These are phyloP conservation scores for Microcebus tavaratra DNA, from an alignment of 2,113 vertebrate species.

Conservation along the genomic window DNA sequence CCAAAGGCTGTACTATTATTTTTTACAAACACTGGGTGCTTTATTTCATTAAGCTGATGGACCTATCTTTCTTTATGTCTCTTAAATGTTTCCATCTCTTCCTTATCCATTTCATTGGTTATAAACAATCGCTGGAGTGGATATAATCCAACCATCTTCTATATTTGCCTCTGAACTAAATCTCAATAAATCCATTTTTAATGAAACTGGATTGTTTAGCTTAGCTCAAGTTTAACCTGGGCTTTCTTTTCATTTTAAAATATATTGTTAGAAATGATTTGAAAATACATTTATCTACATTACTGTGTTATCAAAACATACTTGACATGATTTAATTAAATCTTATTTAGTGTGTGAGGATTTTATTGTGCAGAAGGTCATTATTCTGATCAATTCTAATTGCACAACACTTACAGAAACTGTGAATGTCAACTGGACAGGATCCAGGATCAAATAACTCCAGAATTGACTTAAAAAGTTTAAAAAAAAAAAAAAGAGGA, in stretches of 20 bases:
- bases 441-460: not conserved
- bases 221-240: conserved; percentile 16
- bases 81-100: not conserved
- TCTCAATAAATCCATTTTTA: not conserved
- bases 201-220: not conserved
- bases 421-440: not conserved
- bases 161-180: not conserved
- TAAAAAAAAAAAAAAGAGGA: not conserved
- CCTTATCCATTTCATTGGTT: not conserved
- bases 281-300: not conserved
- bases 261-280: not conserved
- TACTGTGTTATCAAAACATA: not conserved
- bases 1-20: not conserved
- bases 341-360: conserved; percentile 13
- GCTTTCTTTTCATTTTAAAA: conserved; percentile 22
- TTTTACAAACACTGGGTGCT: not conserved
- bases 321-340: conserved; percentile 42
- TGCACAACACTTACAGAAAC: not conserved
- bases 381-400: conserved; percentile 13
- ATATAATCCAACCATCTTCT: not conserved
- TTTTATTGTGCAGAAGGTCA: not conserved
- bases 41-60: not conserved
- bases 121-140: not conserved
- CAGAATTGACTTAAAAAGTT: not conserved
- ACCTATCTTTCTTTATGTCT: not conserved